Base-by-base conservation (phyloP, 2,797 vertebrate genomes). In the Nannoperca obscura region DNA sequence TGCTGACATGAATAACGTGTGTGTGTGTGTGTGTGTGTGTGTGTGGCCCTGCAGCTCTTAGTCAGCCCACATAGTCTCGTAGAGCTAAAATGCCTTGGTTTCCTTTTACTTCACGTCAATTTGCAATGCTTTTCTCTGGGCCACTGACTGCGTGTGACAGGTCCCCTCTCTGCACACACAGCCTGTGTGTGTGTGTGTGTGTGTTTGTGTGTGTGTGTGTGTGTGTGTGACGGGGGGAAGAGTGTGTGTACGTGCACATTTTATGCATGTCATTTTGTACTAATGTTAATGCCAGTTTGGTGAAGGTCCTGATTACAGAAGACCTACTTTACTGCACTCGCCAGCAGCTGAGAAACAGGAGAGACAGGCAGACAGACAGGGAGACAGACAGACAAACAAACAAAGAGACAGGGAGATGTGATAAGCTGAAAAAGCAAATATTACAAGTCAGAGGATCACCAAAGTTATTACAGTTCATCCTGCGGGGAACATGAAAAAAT, bases 31-130 rank as follows among this genome's bases (percentile, higher is more conserved):
- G 13, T n/a, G n/a, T 76, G 60, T 50, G 64, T 81, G 82, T 81
- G 65, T 42, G 60, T 52, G 79, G 24, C 77, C 81, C 83, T 74
- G 80, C 72, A 87, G 88, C 82, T 81, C 82, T 84, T 81, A 66
- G 44, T 82, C 78, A 70, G 63, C 77, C 75, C 85, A 82, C 70
- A 81, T 54, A 71, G 73, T 83, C 85, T 83, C 72, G 76, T 82
- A 67, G 66, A 80, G 82, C 76, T 78, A 84, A 88, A 91, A 72
- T 74, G 71, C 81, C 83, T 80, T 36, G 9, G 79, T 86, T 88
- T 93, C 65, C 84, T 86, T 86, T 89, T 70, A 49, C 84, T 87
- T 89, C 86, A 85, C 19, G 80, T 93, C 85, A 82, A 66, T 91
- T 91, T 91, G 80, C 70, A 34, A 10, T 42, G 88, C 62, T 68